Evolutionary conservation across 2,888 invertebrate genomes (phyloP).

Genomic region (Drosophila trichaetosa): DNA sequence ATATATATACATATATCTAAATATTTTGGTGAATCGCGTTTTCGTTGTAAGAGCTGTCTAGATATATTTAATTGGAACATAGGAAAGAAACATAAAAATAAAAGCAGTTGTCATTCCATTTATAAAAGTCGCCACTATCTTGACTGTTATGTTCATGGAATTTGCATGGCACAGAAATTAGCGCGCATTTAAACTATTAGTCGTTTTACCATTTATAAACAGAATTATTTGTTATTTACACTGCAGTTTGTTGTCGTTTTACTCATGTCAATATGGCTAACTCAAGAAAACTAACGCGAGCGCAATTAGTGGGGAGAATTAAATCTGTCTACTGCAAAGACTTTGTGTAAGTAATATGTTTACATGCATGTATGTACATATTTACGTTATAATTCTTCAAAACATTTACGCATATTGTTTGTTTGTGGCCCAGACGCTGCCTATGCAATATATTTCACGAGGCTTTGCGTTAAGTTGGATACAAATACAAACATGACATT

Average conservation of each 20-base stretch:
- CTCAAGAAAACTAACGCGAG: not conserved
- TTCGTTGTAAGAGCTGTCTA: not conserved
- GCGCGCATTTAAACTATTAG: conserved; percentile 4
- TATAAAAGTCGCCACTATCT: conserved; percentile 1
- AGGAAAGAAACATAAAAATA: not conserved
- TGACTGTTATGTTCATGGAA: not conserved
- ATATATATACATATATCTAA: rapidly evolving
- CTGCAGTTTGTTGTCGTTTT: not conserved
- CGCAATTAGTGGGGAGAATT: conserved; percentile 46
- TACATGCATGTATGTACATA: not conserved
- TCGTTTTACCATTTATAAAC: not conserved
- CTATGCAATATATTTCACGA: not conserved
- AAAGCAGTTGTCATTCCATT: not conserved
- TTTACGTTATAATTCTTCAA: not conserved
- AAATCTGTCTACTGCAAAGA: conserved; percentile 62
- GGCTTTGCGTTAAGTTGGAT: not conserved
- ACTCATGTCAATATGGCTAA: not conserved
- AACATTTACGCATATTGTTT: not conserved
- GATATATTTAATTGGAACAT: not conserved
- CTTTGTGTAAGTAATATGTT: conserved; percentile 56
- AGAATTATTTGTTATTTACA: not conserved
- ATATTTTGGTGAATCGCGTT: too few species aligned
- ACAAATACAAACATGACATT: not conserved
- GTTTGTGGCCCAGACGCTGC: not conserved
- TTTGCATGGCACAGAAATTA: not conserved